Evolutionary conservation across 2,113 vertebrate species (phyloP), one percentile per base, ranked within the genome.

Genomic region (Tautogolabrus adspersus): DNA sequence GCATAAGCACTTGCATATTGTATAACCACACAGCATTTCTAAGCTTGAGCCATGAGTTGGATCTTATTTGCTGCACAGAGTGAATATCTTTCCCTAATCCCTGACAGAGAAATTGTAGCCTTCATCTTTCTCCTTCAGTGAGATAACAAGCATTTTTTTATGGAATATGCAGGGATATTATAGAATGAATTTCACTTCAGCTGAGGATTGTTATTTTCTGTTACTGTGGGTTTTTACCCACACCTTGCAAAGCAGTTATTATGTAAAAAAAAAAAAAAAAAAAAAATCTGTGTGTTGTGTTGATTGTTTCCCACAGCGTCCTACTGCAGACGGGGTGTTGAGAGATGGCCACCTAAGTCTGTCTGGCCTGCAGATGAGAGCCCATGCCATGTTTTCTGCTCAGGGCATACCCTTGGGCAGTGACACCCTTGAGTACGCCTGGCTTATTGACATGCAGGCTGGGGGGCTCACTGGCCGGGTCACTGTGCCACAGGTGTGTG

Each of bases 331-430:
- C 10, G 96, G 96, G 42, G 95, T 96, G 30, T 93, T 99, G 56
- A 93, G 97, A 76, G 97, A 99, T 49, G 98, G 98, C 16, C 97
- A 99, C 88, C 94, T 99, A 75, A 98, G 93, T 89, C 93, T 99
- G 77, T 97, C 98, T 0, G 97, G 98, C 19, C 93, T 99, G 78
- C 98, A 99, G 94, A 92, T 99, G 91, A 94, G 98, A 6, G 98
- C 98, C 21, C 97, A 99, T 0, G 98, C 98, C 44, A 98, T 99
- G 98, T 99, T 99, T 82, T 99, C 98, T 0, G 96, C 95, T 0
- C 96, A 99, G 87, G 97, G 97, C 10, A 90, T 99, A 55, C 96
- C 97, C 18, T 82, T 95, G 30, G 97, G 96, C 23, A 97, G 93
- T 3, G 96, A 99, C 73, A 97, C 97, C 0, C 86, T 99, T 68